These are phyloP conservation scores for Helicoverpa zea DNA, from an alignment of 1,140 invertebrate genomes.

Conservation along the genomic window DNA sequence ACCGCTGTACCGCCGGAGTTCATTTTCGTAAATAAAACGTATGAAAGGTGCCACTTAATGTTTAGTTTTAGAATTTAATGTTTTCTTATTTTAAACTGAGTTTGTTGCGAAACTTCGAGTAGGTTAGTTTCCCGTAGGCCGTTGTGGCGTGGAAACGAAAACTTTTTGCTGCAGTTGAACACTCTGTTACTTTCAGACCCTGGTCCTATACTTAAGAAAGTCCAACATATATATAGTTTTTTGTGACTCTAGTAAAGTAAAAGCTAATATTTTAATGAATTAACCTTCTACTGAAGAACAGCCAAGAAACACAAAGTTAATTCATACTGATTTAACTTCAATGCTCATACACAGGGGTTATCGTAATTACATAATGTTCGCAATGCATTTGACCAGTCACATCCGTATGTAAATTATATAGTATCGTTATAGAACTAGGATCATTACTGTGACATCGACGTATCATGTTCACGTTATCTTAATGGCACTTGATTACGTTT, in stretches of 20 bases:
- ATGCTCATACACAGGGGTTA: constrained; percentile 24
- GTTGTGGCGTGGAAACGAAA: too few relatives aligned
- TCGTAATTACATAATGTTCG: constrained; percentile 1
- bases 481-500: constrained; percentile 2
- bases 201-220: too few relatives aligned
- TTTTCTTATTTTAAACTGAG: not conserved
- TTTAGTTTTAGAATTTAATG: not conserved
- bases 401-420: not conserved
- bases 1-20: not conserved
- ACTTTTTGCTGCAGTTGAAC: too few relatives aligned
- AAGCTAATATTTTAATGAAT: too few relatives aligned
- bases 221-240: too few relatives aligned
- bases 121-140: too few relatives aligned
- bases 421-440: constrained; percentile 1
- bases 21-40: constrained; percentile 28
- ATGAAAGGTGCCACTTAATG: not conserved
- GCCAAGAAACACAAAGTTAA: not conserved
- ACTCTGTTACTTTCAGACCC: too few relatives aligned
- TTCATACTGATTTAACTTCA: not conserved
- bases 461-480: constrained; percentile 17
- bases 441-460: constrained; percentile 1
- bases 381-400: constrained; percentile 2
- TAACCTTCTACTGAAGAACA: not conserved
- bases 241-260: too few relatives aligned
- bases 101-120: too few relatives aligned